Percentiles rank a stretch among this genome's conserved stretches.
phyloP scores from a whole-genome alignment of 2,888 invertebrate species.

The Stegophylla sp. region DNA sequence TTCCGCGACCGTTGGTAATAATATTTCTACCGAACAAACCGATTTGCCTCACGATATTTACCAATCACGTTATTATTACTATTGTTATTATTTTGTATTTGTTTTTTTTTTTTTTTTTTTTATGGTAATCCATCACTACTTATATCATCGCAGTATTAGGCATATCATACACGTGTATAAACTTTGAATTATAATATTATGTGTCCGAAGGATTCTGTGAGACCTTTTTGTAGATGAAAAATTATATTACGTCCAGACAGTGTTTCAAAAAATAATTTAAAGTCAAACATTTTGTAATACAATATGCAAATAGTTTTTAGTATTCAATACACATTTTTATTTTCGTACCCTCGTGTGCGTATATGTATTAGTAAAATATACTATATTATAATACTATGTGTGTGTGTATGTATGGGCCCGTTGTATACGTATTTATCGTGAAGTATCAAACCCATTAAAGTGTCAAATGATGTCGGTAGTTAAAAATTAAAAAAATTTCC shows the following conservation, averaged over 20 bases:
- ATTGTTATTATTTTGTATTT: not conserved
- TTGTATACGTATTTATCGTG: too few relatives aligned
- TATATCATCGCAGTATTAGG: too few relatives aligned
- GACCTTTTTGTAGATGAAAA: not conserved
- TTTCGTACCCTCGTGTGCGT: not conserved
- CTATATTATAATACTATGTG: too few relatives aligned
- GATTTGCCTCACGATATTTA: too few relatives aligned
- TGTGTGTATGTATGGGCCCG: too few relatives aligned
- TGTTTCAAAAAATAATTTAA: not conserved
- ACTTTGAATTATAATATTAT: too few relatives aligned
- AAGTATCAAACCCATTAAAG: too few relatives aligned
- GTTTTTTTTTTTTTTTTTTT: not conserved
- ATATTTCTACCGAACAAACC: not conserved
- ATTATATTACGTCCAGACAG: not conserved
- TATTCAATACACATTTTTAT: not conserved
- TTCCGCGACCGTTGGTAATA: not conserved
- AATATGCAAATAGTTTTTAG: not conserved
- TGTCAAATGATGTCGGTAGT: too few relatives aligned
- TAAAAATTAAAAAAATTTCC: too few relatives aligned
- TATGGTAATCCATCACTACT: not conserved
- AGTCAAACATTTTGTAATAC: not conserved
- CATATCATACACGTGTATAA: not conserved
- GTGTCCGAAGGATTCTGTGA: not conserved
- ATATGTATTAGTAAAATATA: too few relatives aligned
- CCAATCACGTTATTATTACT: not conserved